Base-by-base conservation (phyloP, 2,797 vertebrate genomes). In the Muraenolepis orangiensis region DNA sequence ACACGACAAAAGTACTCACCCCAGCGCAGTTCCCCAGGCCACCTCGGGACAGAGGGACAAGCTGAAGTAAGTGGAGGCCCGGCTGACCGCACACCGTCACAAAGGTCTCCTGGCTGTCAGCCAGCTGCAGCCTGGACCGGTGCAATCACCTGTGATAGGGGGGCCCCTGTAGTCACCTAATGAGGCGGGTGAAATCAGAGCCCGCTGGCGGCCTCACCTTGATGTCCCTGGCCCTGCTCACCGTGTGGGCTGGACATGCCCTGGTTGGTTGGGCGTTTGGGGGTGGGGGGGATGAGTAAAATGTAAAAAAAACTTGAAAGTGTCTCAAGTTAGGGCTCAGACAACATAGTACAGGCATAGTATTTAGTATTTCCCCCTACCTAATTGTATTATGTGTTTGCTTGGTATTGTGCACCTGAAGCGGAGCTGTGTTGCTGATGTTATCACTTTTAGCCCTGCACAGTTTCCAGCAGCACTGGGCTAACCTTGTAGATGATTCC, bases 41-140 rank as follows among this genome's bases (percentile, higher is more conserved):
- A 87, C 88, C 90, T 91, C 91, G 90, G 93, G 87, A 89, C 90
- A 83, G 84, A 88, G 83, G 84, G 87, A 85, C 78, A 85, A 90
- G 80, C 81, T 83, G 1, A 89, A 91, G 93, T 94, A 90, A 91
- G 90, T 83, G 40, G 78, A 64, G 57, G 69, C 69, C 70, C 74
- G 69, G 23, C 73, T 74, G 69, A 73, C 10, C 10, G 20, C 4
- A 38, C 51, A 64, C 23, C 36, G 73, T 74, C 38, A 70, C 30
- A 72, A 84, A 74, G 72, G 34, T 57, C 83, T 75, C 7, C 57
- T 77, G 70, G 66, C 66, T 26, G 20, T 61, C 42, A 10, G 51
- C 11, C 28, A 74, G 75, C 74, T 72, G 71, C 71, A 23, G 64
- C 30, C 29, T 32, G 51, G 31, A 11, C 66, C 34, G 28, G 74